A percentile compares a stretch with the other conserved stretches of the same genome.
phyloP scores from a whole-genome alignment of 2,888 invertebrate genomes.

The Acleris sparsana region DNA sequence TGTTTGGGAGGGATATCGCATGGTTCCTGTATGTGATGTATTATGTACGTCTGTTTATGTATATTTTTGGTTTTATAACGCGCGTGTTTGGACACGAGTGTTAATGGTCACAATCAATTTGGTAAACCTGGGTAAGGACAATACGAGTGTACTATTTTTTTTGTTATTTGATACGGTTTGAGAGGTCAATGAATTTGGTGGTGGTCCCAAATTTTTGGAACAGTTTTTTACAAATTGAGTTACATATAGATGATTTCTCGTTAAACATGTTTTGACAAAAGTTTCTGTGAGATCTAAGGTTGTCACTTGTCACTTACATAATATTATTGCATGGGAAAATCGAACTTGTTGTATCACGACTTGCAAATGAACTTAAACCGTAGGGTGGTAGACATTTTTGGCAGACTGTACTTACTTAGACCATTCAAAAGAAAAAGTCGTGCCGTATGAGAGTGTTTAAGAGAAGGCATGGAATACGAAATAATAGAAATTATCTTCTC shows the following conservation, averaged over 20 bases:
- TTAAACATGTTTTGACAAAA: no score
- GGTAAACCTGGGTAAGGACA: constrained; percentile 47
- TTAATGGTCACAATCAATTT: constrained; percentile 79
- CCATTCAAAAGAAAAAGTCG: no score
- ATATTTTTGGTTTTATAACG: constrained; percentile 69
- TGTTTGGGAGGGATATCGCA: constrained; percentile 40
- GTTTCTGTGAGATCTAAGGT: no score
- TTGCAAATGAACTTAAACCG: no score
- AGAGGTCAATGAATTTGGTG: constrained; percentile 27
- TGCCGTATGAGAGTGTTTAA: no score
- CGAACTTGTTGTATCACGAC: no score
- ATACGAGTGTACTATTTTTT: constrained; percentile 25
- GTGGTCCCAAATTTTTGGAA: background rate
- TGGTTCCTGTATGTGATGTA: constrained; percentile 68
- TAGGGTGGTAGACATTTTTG: no score
- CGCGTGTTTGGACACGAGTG: constrained; percentile 71
- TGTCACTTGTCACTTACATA: no score
- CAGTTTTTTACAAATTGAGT: background rate
- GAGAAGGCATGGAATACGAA: no score
- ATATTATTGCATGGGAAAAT: no score
- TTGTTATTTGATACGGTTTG: constrained; percentile 26
- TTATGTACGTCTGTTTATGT: constrained; percentile 63
- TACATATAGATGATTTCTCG: background rate
- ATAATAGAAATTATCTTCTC: no score
- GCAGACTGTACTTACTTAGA: no score